Evolutionary conservation across 2,797 vertebrate genomes (phyloP).

Genomic region (Trematomus bernacchii): DNA sequence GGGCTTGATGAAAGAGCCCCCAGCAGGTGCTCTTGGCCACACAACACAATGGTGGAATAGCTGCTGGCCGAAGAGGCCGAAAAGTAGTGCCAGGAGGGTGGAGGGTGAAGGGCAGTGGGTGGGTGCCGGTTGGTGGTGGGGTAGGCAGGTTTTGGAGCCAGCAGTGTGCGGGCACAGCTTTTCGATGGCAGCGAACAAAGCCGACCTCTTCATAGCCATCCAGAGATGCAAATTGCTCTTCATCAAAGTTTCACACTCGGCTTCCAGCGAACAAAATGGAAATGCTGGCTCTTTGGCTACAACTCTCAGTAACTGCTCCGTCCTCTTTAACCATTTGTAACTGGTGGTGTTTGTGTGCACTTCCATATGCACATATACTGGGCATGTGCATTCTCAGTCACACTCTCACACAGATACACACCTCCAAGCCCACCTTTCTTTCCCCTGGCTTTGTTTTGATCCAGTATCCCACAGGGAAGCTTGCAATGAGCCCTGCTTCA

Average conservation of each 20-base stretch:
- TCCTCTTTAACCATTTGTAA: slow-evolving; percentile 55
- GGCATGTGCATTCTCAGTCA: not conserved
- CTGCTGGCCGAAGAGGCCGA: slow-evolving; percentile 54
- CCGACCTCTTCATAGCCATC: slow-evolving; percentile 79
- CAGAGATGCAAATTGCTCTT: slow-evolving; percentile 83
- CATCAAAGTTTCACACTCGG: slow-evolving; percentile 84
- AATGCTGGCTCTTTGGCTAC: slow-evolving; percentile 63
- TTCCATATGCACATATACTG: no score
- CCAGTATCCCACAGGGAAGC: slow-evolving; percentile 61
- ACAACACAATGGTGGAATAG: slow-evolving; percentile 72
- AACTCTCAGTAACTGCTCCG: slow-evolving; percentile 63
- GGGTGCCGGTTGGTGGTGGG: slow-evolving; percentile 60
- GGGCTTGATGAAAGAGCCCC: slow-evolving; percentile 71
- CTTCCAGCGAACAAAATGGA: slow-evolving; percentile 80
- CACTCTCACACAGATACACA: slow-evolving; percentile 16
- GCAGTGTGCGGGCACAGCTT: slow-evolving; percentile 72
- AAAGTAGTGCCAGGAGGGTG: slow-evolving; percentile 70
- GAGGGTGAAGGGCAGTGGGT: slow-evolving; percentile 71
- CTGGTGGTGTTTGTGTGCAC: slow-evolving; percentile 25
- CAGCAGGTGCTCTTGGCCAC: slow-evolving; percentile 81
- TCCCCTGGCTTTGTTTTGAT: slow-evolving; percentile 69
- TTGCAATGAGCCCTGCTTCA: slow-evolving; percentile 64
- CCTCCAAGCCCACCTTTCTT: slow-evolving; percentile 43
- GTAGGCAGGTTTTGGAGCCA: slow-evolving; percentile 64
- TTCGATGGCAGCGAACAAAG: slow-evolving; percentile 78